phyloP scores from a whole-genome alignment of 2,113 vertebrate species.

The Alexandromys fortis region DNA sequence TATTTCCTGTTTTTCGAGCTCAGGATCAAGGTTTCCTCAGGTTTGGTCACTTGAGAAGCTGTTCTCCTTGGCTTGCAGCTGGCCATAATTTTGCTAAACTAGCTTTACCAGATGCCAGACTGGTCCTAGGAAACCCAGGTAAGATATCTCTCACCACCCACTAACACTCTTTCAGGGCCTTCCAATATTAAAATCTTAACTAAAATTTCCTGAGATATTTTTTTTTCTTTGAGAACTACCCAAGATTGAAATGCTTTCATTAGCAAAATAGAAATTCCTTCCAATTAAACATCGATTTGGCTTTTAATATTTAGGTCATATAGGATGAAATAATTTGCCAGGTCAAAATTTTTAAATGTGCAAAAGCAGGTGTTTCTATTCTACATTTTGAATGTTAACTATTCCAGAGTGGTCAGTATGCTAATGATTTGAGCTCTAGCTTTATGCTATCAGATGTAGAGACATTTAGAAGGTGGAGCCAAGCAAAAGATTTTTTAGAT shows the following conservation, averaged over 20 bases:
- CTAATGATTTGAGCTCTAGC: too few species aligned
- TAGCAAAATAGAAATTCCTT: slow-evolving; percentile 14
- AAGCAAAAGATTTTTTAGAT: neutral
- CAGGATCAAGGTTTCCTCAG: neutral
- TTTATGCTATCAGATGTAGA: neutral
- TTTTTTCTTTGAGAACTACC: neutral
- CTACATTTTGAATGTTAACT: neutral
- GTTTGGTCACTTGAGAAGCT: neutral
- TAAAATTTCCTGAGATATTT: neutral
- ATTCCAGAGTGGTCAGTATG: neutral
- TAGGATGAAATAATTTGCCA: neutral
- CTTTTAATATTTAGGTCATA: neutral
- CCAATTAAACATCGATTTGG: neutral
- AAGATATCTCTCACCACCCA: neutral
- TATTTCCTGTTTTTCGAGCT: neutral
- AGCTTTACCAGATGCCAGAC: neutral
- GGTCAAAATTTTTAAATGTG: slow-evolving; percentile 2
- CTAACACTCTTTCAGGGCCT: neutral
- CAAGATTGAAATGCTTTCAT: neutral
- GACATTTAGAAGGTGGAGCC: neutral
- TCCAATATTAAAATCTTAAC: neutral
- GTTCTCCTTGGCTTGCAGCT: neutral
- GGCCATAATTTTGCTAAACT: neutral
- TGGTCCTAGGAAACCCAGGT: neutral
- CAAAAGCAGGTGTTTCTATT: neutral